Conservation (phyloP, 2,888 invertebrate genomes). For the Conistra vaccinii region DNA sequence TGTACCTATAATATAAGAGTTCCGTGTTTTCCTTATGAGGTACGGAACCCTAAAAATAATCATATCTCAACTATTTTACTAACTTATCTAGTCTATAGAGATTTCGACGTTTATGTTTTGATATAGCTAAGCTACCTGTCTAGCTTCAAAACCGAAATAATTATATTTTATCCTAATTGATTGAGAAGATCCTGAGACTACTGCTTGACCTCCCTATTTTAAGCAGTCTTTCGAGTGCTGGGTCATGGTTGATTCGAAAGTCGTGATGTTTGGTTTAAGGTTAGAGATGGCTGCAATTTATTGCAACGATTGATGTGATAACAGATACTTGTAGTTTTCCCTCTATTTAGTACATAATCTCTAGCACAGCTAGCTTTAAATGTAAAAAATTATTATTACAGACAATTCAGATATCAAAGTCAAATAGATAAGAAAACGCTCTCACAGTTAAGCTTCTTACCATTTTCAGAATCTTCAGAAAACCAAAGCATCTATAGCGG, state of each 20-base stretch:
- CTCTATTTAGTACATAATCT: not conserved
- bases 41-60: too few species aligned
- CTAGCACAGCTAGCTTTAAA: not conserved
- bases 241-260: not conserved
- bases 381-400: not conserved
- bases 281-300: not conserved
- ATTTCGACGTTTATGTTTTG: not conserved
- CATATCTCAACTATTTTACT: not conserved
- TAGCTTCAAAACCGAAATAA: not conserved
- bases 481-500: slow-evolving; percentile 95
- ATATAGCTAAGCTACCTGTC: not conserved
- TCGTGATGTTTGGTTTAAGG: slow-evolving; percentile 2
- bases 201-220: slow-evolving; percentile 1
- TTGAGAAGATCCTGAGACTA: slow-evolving; percentile 24
- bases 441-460: not conserved
- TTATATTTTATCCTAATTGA: not conserved
- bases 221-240: not conserved
- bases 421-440: not conserved
- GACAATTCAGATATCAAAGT: not conserved
- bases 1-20: too few species aligned
- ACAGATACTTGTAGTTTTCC: not conserved
- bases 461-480: slow-evolving; percentile 93
- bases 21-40: too few species aligned
- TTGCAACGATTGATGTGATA: not conserved
- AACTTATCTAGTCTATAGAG: not conserved